Evolutionary conservation across 1,140 invertebrate species (phyloP).

Genomic region (Bombus confusus): DNA sequence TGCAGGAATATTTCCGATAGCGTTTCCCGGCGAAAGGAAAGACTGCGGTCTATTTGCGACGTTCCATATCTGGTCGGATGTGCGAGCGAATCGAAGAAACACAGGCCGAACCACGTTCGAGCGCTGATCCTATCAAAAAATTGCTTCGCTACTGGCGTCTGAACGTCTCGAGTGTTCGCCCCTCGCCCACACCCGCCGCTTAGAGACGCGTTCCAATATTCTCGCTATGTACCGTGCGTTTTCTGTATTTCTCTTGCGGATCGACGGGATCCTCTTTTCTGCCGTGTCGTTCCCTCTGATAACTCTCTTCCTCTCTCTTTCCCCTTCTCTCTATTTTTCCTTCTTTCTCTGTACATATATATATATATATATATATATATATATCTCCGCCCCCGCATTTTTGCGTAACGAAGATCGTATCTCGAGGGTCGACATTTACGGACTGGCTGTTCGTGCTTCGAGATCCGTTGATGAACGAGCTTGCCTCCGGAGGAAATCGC

Average conservation of each 20-base stretch:
- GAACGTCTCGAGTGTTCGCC: conserved; percentile 55
- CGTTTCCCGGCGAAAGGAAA: conserved; percentile 40
- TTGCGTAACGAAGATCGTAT: conserved; percentile 23
- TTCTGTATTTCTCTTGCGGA: conserved; percentile 20
- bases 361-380: too few relatives aligned
- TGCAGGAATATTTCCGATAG: conserved; percentile 59
- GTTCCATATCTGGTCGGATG: conserved; percentile 53
- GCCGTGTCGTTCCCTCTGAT: not conserved
- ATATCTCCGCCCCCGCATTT: not conserved
- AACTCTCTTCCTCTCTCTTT: not conserved
- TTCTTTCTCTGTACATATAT: not conserved
- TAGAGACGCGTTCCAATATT: conserved; percentile 53
- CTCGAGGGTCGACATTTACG: conserved; percentile 5
- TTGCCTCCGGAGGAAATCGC: not conserved
- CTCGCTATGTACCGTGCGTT: conserved; percentile 25
- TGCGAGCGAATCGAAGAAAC: conserved; percentile 63
- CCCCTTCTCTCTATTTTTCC: not conserved
- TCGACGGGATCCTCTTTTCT: conserved; percentile 32
- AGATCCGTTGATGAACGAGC: not conserved
- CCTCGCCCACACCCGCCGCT: conserved; percentile 10
- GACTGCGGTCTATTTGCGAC: conserved; percentile 61
- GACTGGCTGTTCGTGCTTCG: not conserved
- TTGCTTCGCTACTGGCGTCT: conserved; percentile 73
- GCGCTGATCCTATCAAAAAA: conserved; percentile 76
- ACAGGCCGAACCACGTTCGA: conserved; percentile 46